phyloP scores from a whole-genome alignment of 1,140 invertebrate species.

The Chlorops oryzae region DNA sequence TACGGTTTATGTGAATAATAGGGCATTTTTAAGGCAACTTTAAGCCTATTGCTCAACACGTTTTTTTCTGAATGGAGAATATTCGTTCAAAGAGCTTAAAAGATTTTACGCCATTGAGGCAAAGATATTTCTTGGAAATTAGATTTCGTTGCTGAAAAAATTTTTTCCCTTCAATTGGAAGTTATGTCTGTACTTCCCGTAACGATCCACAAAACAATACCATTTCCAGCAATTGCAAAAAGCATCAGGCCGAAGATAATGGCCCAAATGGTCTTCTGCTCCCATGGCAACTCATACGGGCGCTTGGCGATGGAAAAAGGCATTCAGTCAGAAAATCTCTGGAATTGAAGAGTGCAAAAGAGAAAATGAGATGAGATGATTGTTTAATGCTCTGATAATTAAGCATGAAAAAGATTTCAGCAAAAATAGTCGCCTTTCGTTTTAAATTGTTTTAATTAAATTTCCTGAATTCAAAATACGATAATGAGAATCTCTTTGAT shows the following conservation, averaged over 20 bases:
- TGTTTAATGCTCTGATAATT: neutral
- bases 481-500: too few species aligned
- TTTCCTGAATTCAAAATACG: too few species aligned
- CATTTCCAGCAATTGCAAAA: conserved; percentile 72
- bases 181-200: conserved; percentile 62
- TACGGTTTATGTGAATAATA: neutral
- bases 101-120: too few species aligned
- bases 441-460: too few species aligned
- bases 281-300: conserved; percentile 46
- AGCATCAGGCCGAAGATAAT: conserved; percentile 67
- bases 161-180: too few species aligned
- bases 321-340: conserved; percentile 47
- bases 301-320: conserved; percentile 43
- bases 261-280: conserved; percentile 60
- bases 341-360: conserved; percentile 6
- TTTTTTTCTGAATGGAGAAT: too few species aligned
- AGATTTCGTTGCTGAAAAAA: too few species aligned
- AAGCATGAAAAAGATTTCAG: too few species aligned
- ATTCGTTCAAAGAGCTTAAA: too few species aligned
- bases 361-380: neutral
- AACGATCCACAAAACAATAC: conserved; percentile 86
- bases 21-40: neutral
- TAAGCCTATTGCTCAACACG: neutral
- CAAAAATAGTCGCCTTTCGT: too few species aligned
- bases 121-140: too few species aligned